Evolutionary conservation across 2,888 invertebrate genomes (phyloP), one percentile per base, ranked within the genome.

Genomic region (Danaus chrysippus): DNA sequence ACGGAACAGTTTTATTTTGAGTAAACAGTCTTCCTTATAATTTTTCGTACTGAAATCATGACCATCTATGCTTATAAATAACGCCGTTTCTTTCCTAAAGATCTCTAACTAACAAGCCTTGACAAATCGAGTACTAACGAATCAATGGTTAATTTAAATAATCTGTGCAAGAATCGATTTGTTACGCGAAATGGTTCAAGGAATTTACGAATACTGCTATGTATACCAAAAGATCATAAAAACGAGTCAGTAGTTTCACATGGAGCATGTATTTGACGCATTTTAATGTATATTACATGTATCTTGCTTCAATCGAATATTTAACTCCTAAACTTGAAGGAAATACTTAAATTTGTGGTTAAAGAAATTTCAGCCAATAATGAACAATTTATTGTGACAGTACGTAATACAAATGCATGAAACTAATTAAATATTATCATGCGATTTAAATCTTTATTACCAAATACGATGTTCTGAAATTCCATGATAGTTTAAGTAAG

Each of bases 351-450:
- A n/a, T n/a, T n/a, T n/a, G n/a, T n/a, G n/a, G n/a, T n/a, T n/a
- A n/a, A n/a, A n/a, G 49, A 62, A 56, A 63, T 62, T 61, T 62
- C 42, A 52, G 56, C 63, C 65, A 64, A 64, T 65, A 64, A 66
- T 59, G 43, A 59, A 68, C 67, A 70, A 69, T 67, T 68, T 65
- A 64, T 61, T 67, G 67, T 64, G 61, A 62, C 67, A 69, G 65
- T 67, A 66, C 66, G 66, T 63, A 64, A 53, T 63, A 62, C 57
- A 54, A 52, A 63, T 63, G 54, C 56, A 46, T 13, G 49, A 44
- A 56, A 54, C 42, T 57, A 19, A 15, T n/a, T 9, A 52, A 13
- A 43, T 54, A 13, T 8, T 13, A 13, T 13, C 19, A 44, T 49
- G 42, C 52, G 23, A 63, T 41, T 52, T 11, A 57, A 63, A 41